phyloP scores from a whole-genome alignment of 2,888 invertebrate species.

The Sialis fuliginosa region DNA sequence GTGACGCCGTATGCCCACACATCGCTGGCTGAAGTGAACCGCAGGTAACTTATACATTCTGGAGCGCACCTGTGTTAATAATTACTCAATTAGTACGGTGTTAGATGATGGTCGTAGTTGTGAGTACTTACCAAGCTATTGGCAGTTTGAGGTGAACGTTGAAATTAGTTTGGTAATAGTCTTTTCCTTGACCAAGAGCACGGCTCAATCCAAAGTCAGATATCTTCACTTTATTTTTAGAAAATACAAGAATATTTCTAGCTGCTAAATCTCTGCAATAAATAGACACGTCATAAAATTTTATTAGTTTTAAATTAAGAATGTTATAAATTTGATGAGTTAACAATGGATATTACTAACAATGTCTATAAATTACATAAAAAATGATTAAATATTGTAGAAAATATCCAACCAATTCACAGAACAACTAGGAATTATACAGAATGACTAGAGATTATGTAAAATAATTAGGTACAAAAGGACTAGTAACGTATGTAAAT shows the following conservation, averaged over 20 bases:
- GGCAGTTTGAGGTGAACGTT: conserved; percentile 93
- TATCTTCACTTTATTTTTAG: conserved; percentile 92
- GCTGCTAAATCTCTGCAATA: conserved; percentile 84
- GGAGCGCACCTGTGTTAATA: conserved; percentile 73
- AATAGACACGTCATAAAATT: not conserved
- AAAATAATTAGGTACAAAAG: no score
- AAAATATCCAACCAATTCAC: no score
- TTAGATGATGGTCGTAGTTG: conserved; percentile 92
- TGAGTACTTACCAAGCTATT: conserved; percentile 72
- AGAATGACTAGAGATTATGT: no score
- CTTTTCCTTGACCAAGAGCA: conserved; percentile 91
- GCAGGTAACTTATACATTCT: conserved; percentile 88
- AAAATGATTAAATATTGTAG: no score
- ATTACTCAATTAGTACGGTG: conserved; percentile 89
- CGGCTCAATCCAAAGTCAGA: conserved; percentile 95
- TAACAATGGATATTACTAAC: no score
- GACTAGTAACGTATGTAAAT: not conserved
- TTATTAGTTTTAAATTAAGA: no score
- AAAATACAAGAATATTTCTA: conserved; percentile 92
- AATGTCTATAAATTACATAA: no score
- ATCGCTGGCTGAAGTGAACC: conserved; percentile 92
- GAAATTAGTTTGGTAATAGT: conserved; percentile 97
- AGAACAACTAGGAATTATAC: no score
- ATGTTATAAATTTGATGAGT: no score
- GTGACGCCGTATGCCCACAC: conserved; percentile 98